phyloP scores from a whole-genome alignment of 2,797 vertebrate species.

The Diplodus sargus region DNA sequence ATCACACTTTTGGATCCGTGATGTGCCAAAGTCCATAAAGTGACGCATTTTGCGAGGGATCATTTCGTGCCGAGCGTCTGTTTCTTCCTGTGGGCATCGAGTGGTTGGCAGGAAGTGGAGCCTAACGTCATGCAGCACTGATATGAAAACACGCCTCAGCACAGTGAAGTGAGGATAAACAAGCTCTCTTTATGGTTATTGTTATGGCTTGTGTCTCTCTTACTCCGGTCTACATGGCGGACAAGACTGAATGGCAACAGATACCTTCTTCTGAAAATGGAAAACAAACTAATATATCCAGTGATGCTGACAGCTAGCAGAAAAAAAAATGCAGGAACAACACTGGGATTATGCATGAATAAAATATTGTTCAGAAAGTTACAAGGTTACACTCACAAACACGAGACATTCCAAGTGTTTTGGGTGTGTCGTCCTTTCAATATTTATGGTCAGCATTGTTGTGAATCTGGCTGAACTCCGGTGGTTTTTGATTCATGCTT shows the following conservation, averaged over 20 bases:
- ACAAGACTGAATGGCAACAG: not conserved
- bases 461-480: conserved; percentile 49
- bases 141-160: conserved; percentile 56
- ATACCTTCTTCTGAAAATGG: conserved; percentile 2
- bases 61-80: conserved; percentile 43
- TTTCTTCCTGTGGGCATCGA: conserved; percentile 49
- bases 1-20: conserved; percentile 19
- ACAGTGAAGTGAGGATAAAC: conserved; percentile 10
- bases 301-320: not conserved
- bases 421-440: conserved; percentile 36
- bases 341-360: conserved; percentile 6
- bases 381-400: conserved; percentile 1
- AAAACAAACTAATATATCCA: conserved; percentile 5
- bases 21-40: conserved; percentile 42
- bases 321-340: conserved; percentile 24
- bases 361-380: conserved; percentile 7
- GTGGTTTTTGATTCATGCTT: conserved; percentile 55
- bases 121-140: conserved; percentile 42
- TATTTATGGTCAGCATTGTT: conserved; percentile 59
- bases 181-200: conserved; percentile 32
- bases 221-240: not conserved
- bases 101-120: conserved; percentile 41
- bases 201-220: conserved; percentile 17
- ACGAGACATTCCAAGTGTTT: conserved; percentile 9
- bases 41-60: conserved; percentile 24